These are phyloP conservation scores for Trigoniulus corallinus DNA, from an alignment of 1,140 invertebrate species.

Conservation along the genomic window DNA sequence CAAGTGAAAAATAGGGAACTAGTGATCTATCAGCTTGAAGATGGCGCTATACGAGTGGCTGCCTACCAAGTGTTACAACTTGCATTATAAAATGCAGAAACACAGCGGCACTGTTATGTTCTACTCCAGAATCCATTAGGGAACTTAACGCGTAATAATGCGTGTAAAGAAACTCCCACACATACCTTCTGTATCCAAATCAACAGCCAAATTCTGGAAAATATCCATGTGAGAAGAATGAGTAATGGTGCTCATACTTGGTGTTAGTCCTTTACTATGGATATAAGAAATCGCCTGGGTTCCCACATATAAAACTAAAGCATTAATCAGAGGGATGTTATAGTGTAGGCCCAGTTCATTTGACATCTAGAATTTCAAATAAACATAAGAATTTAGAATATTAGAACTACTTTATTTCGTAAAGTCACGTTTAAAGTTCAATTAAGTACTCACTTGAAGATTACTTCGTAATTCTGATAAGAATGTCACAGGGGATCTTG, in stretches of 20 bases:
- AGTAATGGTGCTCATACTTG: constrained; percentile 89
- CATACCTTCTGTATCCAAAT: constrained; percentile 86
- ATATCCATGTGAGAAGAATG: constrained; percentile 99
- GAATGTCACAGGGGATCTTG: constrained; percentile 86
- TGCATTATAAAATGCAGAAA: too few species aligned
- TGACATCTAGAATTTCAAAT: constrained; percentile 29
- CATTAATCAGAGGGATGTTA: constrained; percentile 92
- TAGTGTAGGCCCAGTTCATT: constrained; percentile 80
- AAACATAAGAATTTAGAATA: constrained; percentile 4
- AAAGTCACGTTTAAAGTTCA: not conserved
- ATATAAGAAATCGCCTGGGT: constrained; percentile 86
- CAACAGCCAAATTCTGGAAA: constrained; percentile 95
- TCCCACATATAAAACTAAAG: constrained; percentile 91
- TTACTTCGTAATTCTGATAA: constrained; percentile 76
- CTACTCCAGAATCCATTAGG: constrained; percentile 1
- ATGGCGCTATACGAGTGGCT: too few species aligned
- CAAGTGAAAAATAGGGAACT: too few species aligned
- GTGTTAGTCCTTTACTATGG: constrained; percentile 66
- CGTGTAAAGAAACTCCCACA: not conserved
- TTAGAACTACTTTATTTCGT: not conserved
- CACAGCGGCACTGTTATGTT: not conserved
- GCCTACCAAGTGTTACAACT: too few species aligned
- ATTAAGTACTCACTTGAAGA: constrained; percentile 42
- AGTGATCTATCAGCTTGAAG: too few species aligned
- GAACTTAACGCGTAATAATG: constrained; percentile 3